A percentile compares a stretch with the other conserved stretches of the same genome.
Conservation (phyloP, 2,113 vertebrate species). For the Capra hircus region DNA sequence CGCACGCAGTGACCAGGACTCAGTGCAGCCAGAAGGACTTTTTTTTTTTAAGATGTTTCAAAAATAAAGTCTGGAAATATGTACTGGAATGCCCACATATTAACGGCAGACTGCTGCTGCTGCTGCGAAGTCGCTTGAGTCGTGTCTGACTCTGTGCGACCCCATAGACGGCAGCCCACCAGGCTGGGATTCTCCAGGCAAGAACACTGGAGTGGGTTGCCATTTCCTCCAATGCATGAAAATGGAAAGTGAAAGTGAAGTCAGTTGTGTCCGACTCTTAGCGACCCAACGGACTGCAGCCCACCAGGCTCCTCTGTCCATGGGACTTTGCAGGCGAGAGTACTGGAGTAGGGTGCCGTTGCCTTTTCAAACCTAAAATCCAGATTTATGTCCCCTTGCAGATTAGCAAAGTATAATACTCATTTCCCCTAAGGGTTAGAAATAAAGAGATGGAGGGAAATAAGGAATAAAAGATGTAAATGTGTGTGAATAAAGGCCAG, state of each 20-base stretch:
- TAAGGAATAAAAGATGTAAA: neutral
- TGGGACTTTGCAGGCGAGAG: too few species aligned
- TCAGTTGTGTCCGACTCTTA: too few species aligned
- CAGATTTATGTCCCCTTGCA: neutral
- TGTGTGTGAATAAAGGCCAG: neutral
- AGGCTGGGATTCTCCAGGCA: too few species aligned
- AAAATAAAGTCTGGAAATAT: neutral
- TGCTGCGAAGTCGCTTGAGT: too few species aligned
- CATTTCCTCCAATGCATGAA: too few species aligned
- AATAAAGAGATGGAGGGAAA: neutral
- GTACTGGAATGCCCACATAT: neutral
- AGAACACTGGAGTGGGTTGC: too few species aligned
- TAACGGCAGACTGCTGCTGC: neutral
- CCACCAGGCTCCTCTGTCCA: too few species aligned
- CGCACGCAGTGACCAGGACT: neutral
- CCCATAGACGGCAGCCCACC: too few species aligned
- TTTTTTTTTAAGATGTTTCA: neutral
- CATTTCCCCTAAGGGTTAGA: neutral
- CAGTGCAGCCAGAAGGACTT: neutral
- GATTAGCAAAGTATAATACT: neutral
- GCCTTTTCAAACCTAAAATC: neutral
- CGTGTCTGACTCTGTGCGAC: too few species aligned
- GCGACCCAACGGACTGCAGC: too few species aligned
- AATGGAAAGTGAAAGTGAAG: too few species aligned
- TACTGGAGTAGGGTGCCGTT: too few species aligned